Evolutionary conservation across 1,140 invertebrate species (phyloP).

Genomic region (Pseudoatta argentina): DNA sequence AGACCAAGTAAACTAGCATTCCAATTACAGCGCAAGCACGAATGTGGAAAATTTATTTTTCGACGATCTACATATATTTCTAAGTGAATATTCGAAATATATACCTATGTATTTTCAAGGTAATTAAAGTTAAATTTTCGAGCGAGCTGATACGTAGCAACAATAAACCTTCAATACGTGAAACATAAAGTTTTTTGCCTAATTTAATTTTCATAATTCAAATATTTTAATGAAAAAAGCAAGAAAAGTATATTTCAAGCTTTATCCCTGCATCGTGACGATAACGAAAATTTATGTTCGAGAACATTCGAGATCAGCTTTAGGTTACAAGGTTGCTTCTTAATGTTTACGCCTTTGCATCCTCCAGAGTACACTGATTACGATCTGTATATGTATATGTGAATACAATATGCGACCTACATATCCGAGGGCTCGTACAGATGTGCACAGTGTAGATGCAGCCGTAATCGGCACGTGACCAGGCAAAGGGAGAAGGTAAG

Average conservation of each 20-base stretch:
- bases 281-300: not conserved
- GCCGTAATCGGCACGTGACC: conserved; percentile 55
- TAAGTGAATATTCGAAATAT: conserved; percentile 21
- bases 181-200: not conserved
- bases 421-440: conserved; percentile 20
- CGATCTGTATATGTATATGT: conserved; percentile 43
- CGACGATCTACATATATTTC: not conserved
- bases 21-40: not conserved
- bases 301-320: not conserved
- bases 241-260: not conserved
- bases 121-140: conserved; percentile 39
- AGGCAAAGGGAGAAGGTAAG: not conserved
- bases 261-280: too few species aligned
- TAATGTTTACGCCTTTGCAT: conserved; percentile 29
- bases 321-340: not conserved
- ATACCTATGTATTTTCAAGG: conserved; percentile 13
- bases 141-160: too few species aligned
- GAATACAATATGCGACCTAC: conserved; percentile 43
- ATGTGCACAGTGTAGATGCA: conserved; percentile 1
- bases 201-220: conserved; percentile 7
- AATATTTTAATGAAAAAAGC: not conserved
- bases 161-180: not conserved
- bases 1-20: conserved; percentile 3
- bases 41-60: conserved; percentile 46
- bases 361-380: not conserved